These are phyloP conservation scores for Protodeltote pygarga DNA, from an alignment of 2,888 invertebrate genomes.

Conservation along the genomic window DNA sequence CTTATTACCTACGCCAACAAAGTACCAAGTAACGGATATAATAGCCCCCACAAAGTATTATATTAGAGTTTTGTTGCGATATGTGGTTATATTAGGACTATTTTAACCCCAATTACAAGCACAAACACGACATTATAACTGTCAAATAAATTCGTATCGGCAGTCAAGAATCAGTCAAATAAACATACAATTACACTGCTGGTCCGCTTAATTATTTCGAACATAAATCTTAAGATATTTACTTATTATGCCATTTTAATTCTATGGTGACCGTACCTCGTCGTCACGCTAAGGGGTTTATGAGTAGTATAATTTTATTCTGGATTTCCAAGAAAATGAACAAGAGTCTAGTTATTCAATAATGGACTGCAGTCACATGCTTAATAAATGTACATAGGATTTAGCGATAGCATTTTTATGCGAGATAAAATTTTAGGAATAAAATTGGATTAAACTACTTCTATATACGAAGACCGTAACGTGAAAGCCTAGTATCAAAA, in stretches of 20 bases:
- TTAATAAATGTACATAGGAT: slow-evolving; percentile 9
- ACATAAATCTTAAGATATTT: slow-evolving; percentile 78
- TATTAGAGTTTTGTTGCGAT: slow-evolving; percentile 8
- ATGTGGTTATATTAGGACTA: slow-evolving; percentile 21
- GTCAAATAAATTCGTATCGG: slow-evolving; percentile 36
- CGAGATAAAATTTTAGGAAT: slow-evolving; percentile 15
- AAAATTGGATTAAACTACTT: slow-evolving; percentile 7
- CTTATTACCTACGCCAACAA: slow-evolving; percentile 31
- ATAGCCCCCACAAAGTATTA: not conserved
- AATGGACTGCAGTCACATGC: slow-evolving; percentile 23
- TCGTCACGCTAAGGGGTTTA: slow-evolving; percentile 70
- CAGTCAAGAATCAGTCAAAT: slow-evolving; percentile 54
- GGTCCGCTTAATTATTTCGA: slow-evolving; percentile 72
- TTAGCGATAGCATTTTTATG: slow-evolving; percentile 24
- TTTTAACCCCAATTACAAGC: slow-evolving; percentile 42
- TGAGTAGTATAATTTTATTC: slow-evolving; percentile 60
- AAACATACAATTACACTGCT: slow-evolving; percentile 58
- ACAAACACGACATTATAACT: slow-evolving; percentile 35
- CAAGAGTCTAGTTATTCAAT: slow-evolving; percentile 42
- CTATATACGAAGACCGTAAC: too few species aligned
- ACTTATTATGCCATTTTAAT: slow-evolving; percentile 76
- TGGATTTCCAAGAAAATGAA: slow-evolving; percentile 60
- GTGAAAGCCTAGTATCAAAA: too few species aligned
- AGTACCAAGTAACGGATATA: slow-evolving; percentile 27
- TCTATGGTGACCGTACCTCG: slow-evolving; percentile 64